Evolutionary conservation across 2,113 vertebrate species (phyloP), one percentile per base, ranked within the genome.

Genomic region (Rhinolophus ferrumequinum): DNA sequence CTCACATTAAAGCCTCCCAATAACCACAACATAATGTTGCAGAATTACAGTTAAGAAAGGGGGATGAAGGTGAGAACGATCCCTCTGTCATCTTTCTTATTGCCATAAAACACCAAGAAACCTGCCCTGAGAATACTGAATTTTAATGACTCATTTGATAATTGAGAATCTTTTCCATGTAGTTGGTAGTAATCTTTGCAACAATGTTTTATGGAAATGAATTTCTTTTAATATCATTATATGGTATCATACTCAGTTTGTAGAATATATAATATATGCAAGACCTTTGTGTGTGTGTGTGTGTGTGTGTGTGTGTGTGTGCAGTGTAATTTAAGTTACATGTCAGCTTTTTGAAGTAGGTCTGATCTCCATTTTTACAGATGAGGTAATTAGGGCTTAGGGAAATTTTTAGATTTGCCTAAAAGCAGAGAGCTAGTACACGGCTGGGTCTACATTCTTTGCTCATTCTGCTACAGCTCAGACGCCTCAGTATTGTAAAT

Each of bases 21-120:
- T 88, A 66, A 80, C 18, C 19, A 79, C 62, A 70, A 47, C 19
- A 70, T 77, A 56, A 50, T 35, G 28, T 94, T 88, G 26, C 14
- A 80, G 41, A 94, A 84, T 58, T 93, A 56, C 5, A 77, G 35
- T 70, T 91, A 60, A 93, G 64, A 80, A 96, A 93, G 33, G 19
- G 13, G 7, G 18, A 67, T 88, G n/a, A 80, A 54, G 21, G 38
- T 41, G 60, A 66, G 56, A 95, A 54, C 18, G 41, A 81, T 47
- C 33, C 26, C 7, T 75, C 30, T 87, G 5, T 94, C 28, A 9
- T 64, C 62, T 82, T 87, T 76, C 56, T 58, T 58, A n/a, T 6
- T 90, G 52, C 44, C 9, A 62, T 70, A 75, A 69, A 38, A 76
- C 19, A 93, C 35, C 60, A 95, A 62, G 67, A 94, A 79, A 70